Evolutionary conservation across 2,797 vertebrate genomes (phyloP).

Genomic region (Pantherophis vulpinus): DNA sequence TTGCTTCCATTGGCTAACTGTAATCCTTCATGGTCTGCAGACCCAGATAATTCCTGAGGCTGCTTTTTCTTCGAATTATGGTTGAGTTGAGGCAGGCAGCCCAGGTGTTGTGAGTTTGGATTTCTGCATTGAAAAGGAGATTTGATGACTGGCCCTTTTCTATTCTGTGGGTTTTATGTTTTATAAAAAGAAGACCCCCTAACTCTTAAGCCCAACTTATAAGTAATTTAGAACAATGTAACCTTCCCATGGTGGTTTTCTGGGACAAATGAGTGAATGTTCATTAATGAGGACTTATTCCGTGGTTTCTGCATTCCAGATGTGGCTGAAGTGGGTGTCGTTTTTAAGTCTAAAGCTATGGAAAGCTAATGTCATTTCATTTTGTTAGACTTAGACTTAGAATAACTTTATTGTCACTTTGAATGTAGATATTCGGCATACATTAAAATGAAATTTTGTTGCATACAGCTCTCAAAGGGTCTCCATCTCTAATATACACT

Average conservation of each 20-base stretch:
- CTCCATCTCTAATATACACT: too few relatives aligned
- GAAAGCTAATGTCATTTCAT: conserved; percentile 16
- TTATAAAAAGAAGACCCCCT: neutral
- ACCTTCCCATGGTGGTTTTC: neutral
- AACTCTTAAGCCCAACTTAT: neutral
- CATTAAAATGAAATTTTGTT: too few relatives aligned
- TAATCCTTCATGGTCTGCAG: neutral
- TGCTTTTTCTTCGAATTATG: neutral
- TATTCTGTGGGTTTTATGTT: neutral
- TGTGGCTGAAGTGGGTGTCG: neutral
- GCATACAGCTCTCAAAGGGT: too few relatives aligned
- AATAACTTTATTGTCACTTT: too few relatives aligned
- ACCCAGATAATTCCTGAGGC: neutral
- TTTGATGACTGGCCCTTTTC: neutral
- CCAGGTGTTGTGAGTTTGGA: neutral
- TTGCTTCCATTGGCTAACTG: neutral
- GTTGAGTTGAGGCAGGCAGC: neutral
- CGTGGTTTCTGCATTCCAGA: neutral
- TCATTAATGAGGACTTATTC: too few relatives aligned
- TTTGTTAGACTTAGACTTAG: neutral
- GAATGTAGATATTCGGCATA: too few relatives aligned
- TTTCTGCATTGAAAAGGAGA: neutral
- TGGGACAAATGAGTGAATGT: neutral
- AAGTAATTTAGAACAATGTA: neutral
- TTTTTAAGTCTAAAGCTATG: neutral